A percentile compares a stretch with the other conserved stretches of the same genome.
phyloP scores from a whole-genome alignment of 2,888 invertebrate species.

The Malthinus seriepunctatus region DNA sequence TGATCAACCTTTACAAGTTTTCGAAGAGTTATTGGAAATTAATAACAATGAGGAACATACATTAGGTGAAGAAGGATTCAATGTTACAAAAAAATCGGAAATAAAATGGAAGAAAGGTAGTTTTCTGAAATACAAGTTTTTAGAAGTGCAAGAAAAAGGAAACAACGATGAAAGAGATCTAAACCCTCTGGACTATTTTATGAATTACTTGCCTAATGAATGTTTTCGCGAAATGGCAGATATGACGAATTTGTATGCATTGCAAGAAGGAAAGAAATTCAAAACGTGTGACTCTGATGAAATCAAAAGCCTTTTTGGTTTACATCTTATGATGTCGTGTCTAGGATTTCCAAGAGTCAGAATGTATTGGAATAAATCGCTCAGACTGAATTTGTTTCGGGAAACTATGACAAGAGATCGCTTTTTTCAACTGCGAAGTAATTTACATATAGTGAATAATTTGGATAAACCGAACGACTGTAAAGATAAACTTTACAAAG shows the following conservation, averaged over 20 bases:
- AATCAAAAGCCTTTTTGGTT: background rate
- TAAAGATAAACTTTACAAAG: too few species aligned
- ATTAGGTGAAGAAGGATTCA: too few species aligned
- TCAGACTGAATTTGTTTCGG: background rate
- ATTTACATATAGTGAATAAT: background rate
- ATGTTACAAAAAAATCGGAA: too few species aligned
- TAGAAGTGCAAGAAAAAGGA: too few species aligned
- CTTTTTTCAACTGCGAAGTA: conserved; percentile 6
- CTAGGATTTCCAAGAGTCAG: background rate
- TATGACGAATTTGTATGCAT: background rate
- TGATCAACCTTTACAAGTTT: too few species aligned
- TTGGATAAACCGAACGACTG: background rate
- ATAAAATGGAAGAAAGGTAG: too few species aligned
- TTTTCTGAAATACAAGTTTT: too few species aligned
- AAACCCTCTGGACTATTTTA: background rate
- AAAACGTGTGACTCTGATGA: background rate
- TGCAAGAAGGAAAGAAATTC: too few species aligned
- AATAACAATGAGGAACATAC: too few species aligned
- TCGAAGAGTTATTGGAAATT: too few species aligned
- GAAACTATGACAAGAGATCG: background rate
- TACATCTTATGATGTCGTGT: background rate
- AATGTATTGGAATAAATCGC: background rate
- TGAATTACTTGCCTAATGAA: background rate
- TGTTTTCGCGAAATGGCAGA: background rate
- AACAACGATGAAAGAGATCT: background rate